Percentiles rank a stretch among this genome's conserved stretches.
phyloP scores from a whole-genome alignment of 2,797 vertebrate species.

The Buceros bicornis region DNA sequence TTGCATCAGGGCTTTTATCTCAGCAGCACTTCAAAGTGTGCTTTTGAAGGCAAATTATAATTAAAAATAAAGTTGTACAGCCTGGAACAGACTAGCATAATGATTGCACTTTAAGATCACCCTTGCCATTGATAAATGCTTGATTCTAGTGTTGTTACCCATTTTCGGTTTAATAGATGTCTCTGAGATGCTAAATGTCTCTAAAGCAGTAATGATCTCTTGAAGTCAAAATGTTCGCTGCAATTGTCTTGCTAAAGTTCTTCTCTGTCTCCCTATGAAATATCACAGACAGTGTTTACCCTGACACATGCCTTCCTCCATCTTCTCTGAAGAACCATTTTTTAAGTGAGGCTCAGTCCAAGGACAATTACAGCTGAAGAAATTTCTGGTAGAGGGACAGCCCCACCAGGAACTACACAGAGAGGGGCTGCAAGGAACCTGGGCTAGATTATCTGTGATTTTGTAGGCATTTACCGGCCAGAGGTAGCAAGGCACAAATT shows the following conservation, averaged over 20 bases:
- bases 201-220: background rate
- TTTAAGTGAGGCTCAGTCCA: background rate
- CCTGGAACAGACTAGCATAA: slow-evolving; percentile 1
- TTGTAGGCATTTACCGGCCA: background rate
- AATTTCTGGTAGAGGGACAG: background rate
- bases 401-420: background rate
- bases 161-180: slow-evolving; percentile 26
- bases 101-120: background rate
- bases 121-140: background rate
- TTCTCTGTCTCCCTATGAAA: background rate
- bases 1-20: slow-evolving; percentile 18
- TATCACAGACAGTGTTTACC: background rate
- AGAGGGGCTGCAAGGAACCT: background rate
- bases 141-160: background rate
- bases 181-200: slow-evolving; percentile 16
- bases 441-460: background rate
- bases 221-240: background rate
- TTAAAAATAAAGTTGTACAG: slow-evolving; percentile 48
- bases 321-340: background rate
- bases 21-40: slow-evolving; percentile 9
- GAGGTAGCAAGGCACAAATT: background rate
- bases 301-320: background rate
- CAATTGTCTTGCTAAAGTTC: background rate
- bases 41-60: slow-evolving; percentile 57
- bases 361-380: background rate